Base-by-base conservation (phyloP, 2,113 vertebrate species). In the Calidris pygmaea region DNA sequence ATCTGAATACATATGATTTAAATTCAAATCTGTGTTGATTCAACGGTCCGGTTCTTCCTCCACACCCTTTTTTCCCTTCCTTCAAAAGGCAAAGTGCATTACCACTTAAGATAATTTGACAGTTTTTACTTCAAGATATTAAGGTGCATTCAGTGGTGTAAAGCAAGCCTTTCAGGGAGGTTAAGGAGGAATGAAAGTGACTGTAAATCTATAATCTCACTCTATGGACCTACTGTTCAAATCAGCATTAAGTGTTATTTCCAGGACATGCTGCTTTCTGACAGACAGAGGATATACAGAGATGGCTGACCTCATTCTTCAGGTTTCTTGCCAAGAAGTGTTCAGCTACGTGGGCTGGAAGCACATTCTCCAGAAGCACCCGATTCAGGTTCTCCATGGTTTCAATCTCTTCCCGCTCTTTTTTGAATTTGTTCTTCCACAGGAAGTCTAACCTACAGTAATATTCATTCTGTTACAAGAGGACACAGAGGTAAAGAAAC, bases 381-480 rank as follows among this genome's bases (percentile, higher is more conserved):
- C 99, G 98, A 96, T 99, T 99, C 72, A 99, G 98, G 96, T 99
- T 99, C 97, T 99, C 99, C 99, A 99, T 99, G 45, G 99, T 99
- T 96, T 99, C 99, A 79, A 99, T 99, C 98, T 99, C 99, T 98
- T 99, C 99, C 30, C 99, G 99, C 97, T 99, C 99, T 98, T 99
- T 99, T 98, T 99, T 99, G 98, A 99, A 99, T 98, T 99, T 99
- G 99, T 99, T 99, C 98, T 99, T 99, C 99, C 99, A 99, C 78
- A 99, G 98, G 98, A 99, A 99, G 98, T 99, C 99, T 98, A 99
- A 99, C 99, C 99, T 99, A 99, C 99, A 99, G 99, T 99, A 99
- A 99, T 99, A 99, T 99, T 99, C 99, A 99, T 99, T 99, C 99
- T 99, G 99, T 99, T 99, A 99, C 98, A 99, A 99, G 99, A 99